Conservation (phyloP, 2,797 vertebrate genomes). For the Pangasius larnaudii region DNA sequence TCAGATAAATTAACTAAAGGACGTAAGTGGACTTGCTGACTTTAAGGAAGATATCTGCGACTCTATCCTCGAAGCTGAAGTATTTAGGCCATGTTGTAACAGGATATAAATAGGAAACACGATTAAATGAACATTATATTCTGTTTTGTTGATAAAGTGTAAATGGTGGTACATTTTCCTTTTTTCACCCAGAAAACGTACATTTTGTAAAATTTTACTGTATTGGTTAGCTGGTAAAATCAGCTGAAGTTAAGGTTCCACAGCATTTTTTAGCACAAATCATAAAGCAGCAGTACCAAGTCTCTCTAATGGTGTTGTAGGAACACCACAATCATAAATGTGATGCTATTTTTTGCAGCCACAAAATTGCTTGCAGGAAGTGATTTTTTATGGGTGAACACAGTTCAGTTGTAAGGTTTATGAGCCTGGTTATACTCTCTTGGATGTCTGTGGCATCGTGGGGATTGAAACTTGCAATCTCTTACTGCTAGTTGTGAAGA, state of each 20-base stretch:
- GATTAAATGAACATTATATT: not conserved
- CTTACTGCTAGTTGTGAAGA: not conserved
- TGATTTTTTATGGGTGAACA: not conserved
- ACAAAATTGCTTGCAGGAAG: not conserved
- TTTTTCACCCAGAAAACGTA: not conserved
- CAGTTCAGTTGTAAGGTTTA: not conserved
- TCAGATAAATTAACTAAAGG: not conserved
- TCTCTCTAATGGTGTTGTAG: not conserved
- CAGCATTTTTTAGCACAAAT: not conserved
- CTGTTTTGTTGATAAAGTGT: not conserved
- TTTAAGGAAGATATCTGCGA: not conserved
- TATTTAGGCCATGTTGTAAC: not conserved
- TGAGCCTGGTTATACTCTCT: not conserved
- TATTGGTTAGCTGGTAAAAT: not conserved
- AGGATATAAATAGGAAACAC: not conserved
- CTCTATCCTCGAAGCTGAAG: not conserved
- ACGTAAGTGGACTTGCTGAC: not conserved
- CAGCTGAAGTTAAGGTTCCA: not conserved
- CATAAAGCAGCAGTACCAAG: not conserved
- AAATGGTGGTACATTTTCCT: not conserved
- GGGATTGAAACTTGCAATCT: not conserved
- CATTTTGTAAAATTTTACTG: not conserved
- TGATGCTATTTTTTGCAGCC: not conserved
- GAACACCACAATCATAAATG: not conserved
- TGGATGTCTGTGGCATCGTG: not conserved